Evolutionary conservation across 1,140 invertebrate species (phyloP).

Genomic region (Sarcophaga bullata): DNA sequence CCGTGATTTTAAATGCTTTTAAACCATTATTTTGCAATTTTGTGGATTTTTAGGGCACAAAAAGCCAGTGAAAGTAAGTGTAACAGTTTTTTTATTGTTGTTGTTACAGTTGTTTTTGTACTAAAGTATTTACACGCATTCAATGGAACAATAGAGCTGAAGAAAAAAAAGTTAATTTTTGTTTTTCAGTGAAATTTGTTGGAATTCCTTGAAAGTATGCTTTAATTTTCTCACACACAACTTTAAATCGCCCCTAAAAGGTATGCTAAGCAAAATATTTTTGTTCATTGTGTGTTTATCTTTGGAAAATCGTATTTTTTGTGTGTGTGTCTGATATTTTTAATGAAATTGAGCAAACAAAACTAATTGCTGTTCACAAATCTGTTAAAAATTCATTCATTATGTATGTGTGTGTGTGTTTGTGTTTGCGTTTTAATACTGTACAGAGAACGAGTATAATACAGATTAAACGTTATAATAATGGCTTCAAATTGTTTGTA

Average conservation of each 20-base stretch:
- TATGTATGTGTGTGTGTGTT: too few relatives aligned
- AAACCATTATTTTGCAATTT: neutral
- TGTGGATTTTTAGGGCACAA: neutral
- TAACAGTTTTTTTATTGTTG: too few relatives aligned
- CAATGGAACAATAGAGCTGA: neutral
- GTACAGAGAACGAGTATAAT: too few relatives aligned
- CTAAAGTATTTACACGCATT: too few relatives aligned
- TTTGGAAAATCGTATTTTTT: neutral
- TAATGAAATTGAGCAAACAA: too few relatives aligned
- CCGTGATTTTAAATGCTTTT: neutral
- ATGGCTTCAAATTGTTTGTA: too few relatives aligned
- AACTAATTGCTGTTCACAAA: too few relatives aligned
- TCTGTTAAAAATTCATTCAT: too few relatives aligned
- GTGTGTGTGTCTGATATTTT: too few relatives aligned
- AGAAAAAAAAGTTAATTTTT: neutral
- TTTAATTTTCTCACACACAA: neutral
- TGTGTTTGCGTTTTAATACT: too few relatives aligned
- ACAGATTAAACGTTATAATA: too few relatives aligned
- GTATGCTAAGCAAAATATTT: neutral
- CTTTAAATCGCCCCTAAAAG: neutral
- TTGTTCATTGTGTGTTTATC: neutral
- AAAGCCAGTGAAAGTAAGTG: neutral
- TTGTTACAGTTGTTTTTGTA: too few relatives aligned
- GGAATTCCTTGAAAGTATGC: conserved; percentile 1
- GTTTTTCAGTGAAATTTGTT: neutral